These are phyloP conservation scores for Elaphurus davidianus DNA, from an alignment of 2,113 vertebrate genomes.

Conservation along the genomic window DNA sequence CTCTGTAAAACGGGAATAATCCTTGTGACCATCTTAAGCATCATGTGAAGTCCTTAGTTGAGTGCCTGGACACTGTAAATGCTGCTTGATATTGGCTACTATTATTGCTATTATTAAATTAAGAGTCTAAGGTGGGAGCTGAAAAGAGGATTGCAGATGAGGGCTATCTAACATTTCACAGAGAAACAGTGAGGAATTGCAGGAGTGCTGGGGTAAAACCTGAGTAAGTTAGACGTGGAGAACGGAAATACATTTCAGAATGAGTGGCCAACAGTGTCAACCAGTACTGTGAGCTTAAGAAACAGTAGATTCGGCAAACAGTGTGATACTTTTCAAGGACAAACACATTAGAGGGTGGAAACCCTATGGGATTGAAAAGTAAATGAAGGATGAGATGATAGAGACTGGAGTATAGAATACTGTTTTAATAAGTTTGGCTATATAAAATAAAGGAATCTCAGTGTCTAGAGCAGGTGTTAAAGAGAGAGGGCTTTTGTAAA, in stretches of 20 bases:
- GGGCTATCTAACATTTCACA: neutral
- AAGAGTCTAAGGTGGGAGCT: neutral
- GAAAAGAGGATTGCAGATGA: neutral
- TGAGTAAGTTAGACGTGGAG: neutral
- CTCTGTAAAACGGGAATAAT: neutral
- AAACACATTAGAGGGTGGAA: neutral
- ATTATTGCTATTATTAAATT: neutral
- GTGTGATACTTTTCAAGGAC: neutral
- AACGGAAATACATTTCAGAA: neutral
- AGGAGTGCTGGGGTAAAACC: neutral
- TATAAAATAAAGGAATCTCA: neutral
- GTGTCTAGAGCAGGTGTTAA: neutral
- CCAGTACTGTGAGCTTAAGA: neutral
- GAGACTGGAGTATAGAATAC: neutral
- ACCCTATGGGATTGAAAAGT: neutral
- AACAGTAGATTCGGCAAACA: neutral
- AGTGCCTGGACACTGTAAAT: neutral
- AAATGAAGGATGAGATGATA: neutral
- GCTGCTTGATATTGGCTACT: neutral
- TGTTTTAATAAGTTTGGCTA: neutral
- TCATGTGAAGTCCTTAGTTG: neutral
- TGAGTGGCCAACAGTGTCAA: neutral
- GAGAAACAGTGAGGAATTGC: neutral
- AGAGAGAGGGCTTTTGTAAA: neutral
- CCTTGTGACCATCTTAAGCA: neutral